phyloP scores from a whole-genome alignment of 2,113 vertebrate species.

The Syngnathus scovelli region DNA sequence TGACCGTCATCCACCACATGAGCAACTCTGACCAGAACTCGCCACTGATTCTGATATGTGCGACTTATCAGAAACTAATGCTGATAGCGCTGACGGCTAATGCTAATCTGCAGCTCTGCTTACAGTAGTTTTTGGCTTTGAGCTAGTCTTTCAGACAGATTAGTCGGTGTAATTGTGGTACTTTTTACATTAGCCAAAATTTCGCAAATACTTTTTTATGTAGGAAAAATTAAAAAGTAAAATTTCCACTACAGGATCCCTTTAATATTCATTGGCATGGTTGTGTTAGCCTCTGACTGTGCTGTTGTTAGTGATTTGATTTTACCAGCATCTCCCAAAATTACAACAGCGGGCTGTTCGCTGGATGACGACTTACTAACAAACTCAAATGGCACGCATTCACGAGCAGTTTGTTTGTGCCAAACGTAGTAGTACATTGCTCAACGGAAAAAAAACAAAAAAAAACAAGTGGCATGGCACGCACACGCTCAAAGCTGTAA shows the following conservation, averaged over 20 bases:
- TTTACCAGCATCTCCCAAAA: not conserved
- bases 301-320: not conserved
- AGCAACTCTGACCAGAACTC: not conserved
- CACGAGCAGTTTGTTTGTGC: not conserved
- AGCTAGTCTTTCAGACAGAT: not conserved
- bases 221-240: not conserved
- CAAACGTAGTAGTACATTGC: conserved; percentile 5
- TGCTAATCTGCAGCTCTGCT: not conserved
- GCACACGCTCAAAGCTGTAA: conserved; percentile 38
- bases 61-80: not conserved
- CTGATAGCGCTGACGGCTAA: not conserved
- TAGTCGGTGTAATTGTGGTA: not conserved
- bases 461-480: conserved; percentile 20
- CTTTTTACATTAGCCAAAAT: no score
- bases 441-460: conserved; percentile 1
- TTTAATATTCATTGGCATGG: not conserved
- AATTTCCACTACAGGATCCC: not conserved
- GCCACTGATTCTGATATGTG: not conserved
- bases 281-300: not conserved
- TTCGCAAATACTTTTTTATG: not conserved
- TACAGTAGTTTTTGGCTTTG: not conserved
- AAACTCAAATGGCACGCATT: not conserved
- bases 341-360: not conserved
- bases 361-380: not conserved
- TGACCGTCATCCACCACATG: not conserved